These are phyloP conservation scores for Helarctos malayanus DNA, from an alignment of 2,797 vertebrate species.

Conservation along the genomic window DNA sequence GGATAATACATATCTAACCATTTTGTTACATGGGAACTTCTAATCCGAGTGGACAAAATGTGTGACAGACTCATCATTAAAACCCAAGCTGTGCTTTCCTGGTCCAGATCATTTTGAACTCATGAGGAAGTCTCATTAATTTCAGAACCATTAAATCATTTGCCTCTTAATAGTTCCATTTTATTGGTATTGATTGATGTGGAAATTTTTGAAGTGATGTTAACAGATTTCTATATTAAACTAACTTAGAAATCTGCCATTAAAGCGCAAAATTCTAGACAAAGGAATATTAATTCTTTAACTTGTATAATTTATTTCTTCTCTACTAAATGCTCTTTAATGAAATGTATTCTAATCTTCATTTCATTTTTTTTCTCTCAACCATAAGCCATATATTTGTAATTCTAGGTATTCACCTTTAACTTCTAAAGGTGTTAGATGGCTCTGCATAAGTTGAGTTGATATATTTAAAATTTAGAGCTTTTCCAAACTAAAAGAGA, in stretches of 20 bases:
- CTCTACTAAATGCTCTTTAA: constrained; percentile 65
- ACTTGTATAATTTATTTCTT: constrained; percentile 15
- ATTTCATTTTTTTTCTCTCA: constrained; percentile 68
- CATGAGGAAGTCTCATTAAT: not conserved
- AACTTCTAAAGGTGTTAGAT: constrained; percentile 69
- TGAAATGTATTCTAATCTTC: constrained; percentile 66
- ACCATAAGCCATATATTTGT: constrained; percentile 58
- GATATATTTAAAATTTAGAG: not conserved
- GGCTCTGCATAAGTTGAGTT: constrained; percentile 59
- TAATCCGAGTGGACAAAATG: not conserved
- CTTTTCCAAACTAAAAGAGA: not conserved
- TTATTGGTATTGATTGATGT: constrained; percentile 22
- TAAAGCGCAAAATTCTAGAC: not conserved
- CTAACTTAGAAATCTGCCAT: constrained; percentile 16
- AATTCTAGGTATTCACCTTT: constrained; percentile 47
- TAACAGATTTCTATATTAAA: constrained; percentile 21
- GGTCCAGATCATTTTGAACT: not conserved
- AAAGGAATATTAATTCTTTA: constrained; percentile 18
- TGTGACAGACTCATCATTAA: not conserved
- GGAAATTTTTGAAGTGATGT: not conserved
- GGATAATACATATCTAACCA: no score
- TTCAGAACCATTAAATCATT: not conserved
- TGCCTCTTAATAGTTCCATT: not conserved
- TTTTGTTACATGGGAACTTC: not conserved
- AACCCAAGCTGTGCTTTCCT: not conserved